phyloP scores from a whole-genome alignment of 1,140 invertebrate genomes.

The Rhynchophorus ferrugineus region DNA sequence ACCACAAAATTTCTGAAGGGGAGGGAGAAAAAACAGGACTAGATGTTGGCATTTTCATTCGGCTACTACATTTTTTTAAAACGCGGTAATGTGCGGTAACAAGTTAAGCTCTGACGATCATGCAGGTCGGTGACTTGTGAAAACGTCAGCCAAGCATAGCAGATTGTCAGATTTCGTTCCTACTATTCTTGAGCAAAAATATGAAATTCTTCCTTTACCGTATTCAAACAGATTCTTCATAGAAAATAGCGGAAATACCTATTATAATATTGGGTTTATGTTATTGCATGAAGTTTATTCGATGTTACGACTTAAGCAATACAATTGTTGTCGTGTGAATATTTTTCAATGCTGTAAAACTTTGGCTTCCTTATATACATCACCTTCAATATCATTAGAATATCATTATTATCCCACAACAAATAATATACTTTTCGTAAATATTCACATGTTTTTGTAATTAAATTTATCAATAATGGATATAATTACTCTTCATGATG shows the following conservation, averaged over 20 bases:
- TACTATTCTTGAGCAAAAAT: constrained; percentile 20
- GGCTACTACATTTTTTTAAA: constrained; percentile 13
- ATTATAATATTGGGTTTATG: constrained; percentile 7
- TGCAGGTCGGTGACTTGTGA: constrained; percentile 24
- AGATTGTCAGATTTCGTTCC: constrained; percentile 17
- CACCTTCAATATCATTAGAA: no score
- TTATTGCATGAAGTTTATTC: constrained; percentile 4
- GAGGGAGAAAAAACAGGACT: constrained; percentile 6
- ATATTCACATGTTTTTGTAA: no score
- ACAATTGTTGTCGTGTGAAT: constrained; percentile 8
- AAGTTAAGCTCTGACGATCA: constrained; percentile 24
- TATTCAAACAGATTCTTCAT: constrained; percentile 4
- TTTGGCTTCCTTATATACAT: no score
- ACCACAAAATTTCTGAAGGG: constrained; percentile 12
- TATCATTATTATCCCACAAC: no score
- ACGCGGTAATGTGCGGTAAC: constrained; percentile 23
- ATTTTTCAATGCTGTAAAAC: neutral
- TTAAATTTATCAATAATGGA: no score
- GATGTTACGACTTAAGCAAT: neutral
- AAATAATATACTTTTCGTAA: no score
- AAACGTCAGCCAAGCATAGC: constrained; percentile 22
- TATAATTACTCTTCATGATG: no score
- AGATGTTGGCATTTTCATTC: constrained; percentile 5
- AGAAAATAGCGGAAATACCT: constrained; percentile 1
- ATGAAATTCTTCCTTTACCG: constrained; percentile 16